phyloP scores from a whole-genome alignment of 2,888 invertebrate species.

The Cyrtodaria siliqua region DNA sequence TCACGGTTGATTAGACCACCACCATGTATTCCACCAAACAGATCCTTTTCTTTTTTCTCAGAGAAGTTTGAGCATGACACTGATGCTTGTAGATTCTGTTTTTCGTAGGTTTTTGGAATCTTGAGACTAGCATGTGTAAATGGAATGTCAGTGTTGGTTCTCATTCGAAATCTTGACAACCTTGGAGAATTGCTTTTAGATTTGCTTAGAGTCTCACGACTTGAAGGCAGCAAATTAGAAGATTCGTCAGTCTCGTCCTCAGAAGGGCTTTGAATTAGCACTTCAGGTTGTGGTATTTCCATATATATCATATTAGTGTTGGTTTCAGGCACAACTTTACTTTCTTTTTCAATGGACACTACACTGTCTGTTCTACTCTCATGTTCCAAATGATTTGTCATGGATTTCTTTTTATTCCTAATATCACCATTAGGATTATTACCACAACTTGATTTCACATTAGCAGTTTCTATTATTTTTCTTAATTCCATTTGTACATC shows the following conservation, averaged over 20 bases:
- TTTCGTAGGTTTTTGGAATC: conserved; percentile 55
- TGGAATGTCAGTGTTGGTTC: conserved; percentile 46
- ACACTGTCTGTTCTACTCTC: not conserved
- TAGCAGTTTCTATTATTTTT: conserved; percentile 17
- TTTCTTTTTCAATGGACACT: not conserved
- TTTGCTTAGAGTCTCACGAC: conserved; percentile 18
- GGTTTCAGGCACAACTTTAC: not conserved
- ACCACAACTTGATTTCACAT: conserved; percentile 4
- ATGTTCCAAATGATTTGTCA: not conserved
- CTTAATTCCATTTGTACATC: conserved; percentile 38
- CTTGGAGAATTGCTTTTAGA: conserved; percentile 41
- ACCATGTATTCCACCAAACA: conserved; percentile 26
- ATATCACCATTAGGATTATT: not conserved
- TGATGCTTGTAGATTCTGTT: conserved; percentile 59
- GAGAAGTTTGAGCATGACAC: conserved; percentile 63
- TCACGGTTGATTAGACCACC: conserved; percentile 58
- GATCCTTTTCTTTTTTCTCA: conserved; percentile 18
- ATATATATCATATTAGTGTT: not conserved
- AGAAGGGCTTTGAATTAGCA: conserved; percentile 45
- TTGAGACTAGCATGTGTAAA: conserved; percentile 55
- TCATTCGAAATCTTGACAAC: conserved; percentile 34
- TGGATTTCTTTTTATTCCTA: not conserved
- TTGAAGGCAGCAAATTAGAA: conserved; percentile 36
- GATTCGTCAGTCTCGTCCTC: conserved; percentile 54
- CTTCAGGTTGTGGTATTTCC: conserved; percentile 13